Evolutionary conservation across 2,113 vertebrate species (phyloP).

Genomic region (Myotis davidii): DNA sequence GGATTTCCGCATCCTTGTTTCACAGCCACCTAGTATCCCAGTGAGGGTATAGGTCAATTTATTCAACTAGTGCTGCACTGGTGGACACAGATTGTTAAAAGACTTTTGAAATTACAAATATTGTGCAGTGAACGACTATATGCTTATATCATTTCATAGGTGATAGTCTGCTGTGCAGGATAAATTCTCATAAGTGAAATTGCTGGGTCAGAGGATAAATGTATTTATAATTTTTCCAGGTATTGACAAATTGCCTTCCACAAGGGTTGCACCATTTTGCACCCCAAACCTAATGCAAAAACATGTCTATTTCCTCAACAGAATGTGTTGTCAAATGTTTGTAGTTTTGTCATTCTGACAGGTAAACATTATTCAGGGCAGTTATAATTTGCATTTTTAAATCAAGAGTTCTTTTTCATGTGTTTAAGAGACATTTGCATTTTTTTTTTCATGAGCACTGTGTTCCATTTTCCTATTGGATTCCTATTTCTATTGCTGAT

Average conservation of each 20-base stretch:
- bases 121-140: not conserved
- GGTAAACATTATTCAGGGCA: not conserved
- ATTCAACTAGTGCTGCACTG: not conserved
- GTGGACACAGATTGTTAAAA: not conserved
- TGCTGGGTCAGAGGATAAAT: not conserved
- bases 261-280: not conserved
- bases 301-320: not conserved
- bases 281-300: not conserved
- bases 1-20: constrained; percentile 1
- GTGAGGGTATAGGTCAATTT: not conserved
- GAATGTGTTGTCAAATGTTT: not conserved
- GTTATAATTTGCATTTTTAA: not conserved
- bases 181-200: not conserved
- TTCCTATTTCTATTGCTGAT: constrained; percentile 33
- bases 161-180: not conserved
- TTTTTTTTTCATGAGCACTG: constrained; percentile 4
- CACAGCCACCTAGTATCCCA: not conserved
- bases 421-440: not conserved
- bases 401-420: not conserved
- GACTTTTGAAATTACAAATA: not conserved
- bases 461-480: not conserved
- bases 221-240: not conserved
- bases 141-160: not conserved
- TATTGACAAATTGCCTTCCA: not conserved
- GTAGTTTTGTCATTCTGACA: not conserved